A percentile compares a stretch with the other conserved stretches of the same genome.
These are phyloP conservation scores for Atherinomorus stipes DNA, from an alignment of 2,113 vertebrate genomes.

Conservation along the genomic window DNA sequence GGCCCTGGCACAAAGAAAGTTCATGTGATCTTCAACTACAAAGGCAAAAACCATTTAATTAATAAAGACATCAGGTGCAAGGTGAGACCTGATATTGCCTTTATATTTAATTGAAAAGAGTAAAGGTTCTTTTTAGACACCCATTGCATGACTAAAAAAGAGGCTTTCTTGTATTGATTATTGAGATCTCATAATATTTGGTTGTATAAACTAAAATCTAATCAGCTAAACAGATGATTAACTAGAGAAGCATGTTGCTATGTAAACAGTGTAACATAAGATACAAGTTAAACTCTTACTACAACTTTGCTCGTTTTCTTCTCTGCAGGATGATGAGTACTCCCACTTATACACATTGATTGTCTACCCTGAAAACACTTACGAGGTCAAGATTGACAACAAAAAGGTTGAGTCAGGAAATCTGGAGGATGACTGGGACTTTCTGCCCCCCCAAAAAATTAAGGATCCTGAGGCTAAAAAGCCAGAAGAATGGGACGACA, in stretches of 20 bases:
- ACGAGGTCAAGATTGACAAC: conserved; percentile 91
- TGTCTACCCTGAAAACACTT: conserved; percentile 87
- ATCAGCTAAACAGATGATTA: too few relatives aligned
- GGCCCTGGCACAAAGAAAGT: conserved; percentile 90
- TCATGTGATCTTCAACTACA: conserved; percentile 88
- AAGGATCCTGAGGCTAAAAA: conserved; percentile 87
- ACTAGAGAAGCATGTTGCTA: too few relatives aligned
- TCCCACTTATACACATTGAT: conserved; percentile 88
- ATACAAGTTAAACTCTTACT: too few relatives aligned
- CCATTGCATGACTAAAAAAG: too few relatives aligned
- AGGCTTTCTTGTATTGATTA: too few relatives aligned
- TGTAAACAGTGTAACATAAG: too few relatives aligned
- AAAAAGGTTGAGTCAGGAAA: conserved; percentile 85
- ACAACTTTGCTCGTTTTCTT: not conserved
- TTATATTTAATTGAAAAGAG: not conserved
- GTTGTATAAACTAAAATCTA: too few relatives aligned
- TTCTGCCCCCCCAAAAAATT: conserved; percentile 86
- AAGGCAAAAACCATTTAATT: conserved; percentile 89
- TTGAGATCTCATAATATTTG: too few relatives aligned
- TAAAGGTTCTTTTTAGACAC: too few relatives aligned
- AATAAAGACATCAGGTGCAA: conserved; percentile 89
- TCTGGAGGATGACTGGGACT: conserved; percentile 88
- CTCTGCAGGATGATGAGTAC: conserved; percentile 86
- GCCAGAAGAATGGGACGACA: conserved; percentile 89
- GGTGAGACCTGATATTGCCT: conserved; percentile 67